phyloP scores from a whole-genome alignment of 2,113 vertebrate species.

The Amphiprion ocellaris region DNA sequence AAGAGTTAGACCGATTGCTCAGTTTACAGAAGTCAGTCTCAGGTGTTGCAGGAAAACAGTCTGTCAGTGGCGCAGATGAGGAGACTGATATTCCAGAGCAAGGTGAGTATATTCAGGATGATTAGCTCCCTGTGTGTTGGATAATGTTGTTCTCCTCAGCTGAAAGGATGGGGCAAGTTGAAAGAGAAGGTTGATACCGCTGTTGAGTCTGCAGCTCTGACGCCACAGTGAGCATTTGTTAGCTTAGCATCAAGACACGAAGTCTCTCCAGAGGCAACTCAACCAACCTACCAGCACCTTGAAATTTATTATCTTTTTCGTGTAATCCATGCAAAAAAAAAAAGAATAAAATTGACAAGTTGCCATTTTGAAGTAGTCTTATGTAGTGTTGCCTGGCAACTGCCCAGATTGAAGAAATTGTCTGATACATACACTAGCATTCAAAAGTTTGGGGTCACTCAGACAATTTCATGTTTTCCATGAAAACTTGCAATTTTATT shows the following conservation, averaged over 20 bases:
- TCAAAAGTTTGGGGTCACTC: too few relatives aligned
- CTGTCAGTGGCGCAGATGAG: constrained; percentile 37
- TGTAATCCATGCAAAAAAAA: neutral
- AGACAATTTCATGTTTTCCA: too few relatives aligned
- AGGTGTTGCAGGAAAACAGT: constrained; percentile 25
- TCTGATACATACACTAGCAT: too few relatives aligned
- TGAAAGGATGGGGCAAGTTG: too few relatives aligned
- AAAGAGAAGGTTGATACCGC: too few relatives aligned
- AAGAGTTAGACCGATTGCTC: constrained; percentile 92
- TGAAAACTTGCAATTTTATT: too few relatives aligned
- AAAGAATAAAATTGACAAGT: neutral
- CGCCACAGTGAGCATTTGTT: too few relatives aligned
- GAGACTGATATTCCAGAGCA: neutral
- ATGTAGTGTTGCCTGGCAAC: neutral
- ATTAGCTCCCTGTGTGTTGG: neutral
- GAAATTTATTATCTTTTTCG: neutral
- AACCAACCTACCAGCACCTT: neutral
- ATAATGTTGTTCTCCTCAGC: too few relatives aligned
- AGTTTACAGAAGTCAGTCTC: constrained; percentile 83
- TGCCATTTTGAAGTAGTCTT: neutral
- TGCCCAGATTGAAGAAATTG: neutral
- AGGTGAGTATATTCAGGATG: constrained; percentile 52
- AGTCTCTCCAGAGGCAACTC: too few relatives aligned
- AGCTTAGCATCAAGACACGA: too few relatives aligned
- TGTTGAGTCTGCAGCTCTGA: too few relatives aligned